Base-by-base conservation (phyloP, 2,113 vertebrate genomes). In the Tretioscincus oriximinensis region DNA sequence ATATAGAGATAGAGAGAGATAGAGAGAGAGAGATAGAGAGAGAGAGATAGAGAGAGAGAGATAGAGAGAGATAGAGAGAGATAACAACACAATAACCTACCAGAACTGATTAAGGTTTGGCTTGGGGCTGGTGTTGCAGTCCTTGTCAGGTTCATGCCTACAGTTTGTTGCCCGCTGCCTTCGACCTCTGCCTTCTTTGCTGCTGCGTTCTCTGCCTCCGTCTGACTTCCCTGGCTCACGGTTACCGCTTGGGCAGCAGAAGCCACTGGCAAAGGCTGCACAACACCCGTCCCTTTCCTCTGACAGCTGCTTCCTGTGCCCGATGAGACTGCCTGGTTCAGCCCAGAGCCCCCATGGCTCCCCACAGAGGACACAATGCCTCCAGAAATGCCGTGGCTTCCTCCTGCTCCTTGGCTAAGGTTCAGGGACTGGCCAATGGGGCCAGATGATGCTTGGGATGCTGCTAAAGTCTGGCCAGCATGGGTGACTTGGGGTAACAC, bases 81-180 rank as follows among this genome's bases (percentile, higher is more conserved):
- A n/a, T n/a, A n/a, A n/a, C n/a, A n/a, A n/a, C n/a, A n/a, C 51
- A 21, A 24, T 51, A 3, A 31, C 86, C 83, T 73, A 96, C 95
- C 95, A 83, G 95, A 96, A 73, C 95, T 96, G 73, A 96, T 96
- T 24, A 96, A 82, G 0, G 95, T 96, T 93, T 96, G 95, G 90
- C 95, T 96, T 74, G 95, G 95, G 4, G 95, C 95, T 41, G 95
- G 95, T 1, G 95, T 94, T 28, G 95, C 95, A 0, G 95, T 95
- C 83, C 95, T 92, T 2, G 95, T 96, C 88, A 96, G 85, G 86
- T 96, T 96, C 94, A 96, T 95, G 82, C 95, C 95, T 84, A 96
- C 95, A 0, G 80, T 95, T 84, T 95, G 95, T 87, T 94, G 95
- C 1, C 92, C 92, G 1, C 91, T n/a, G 0, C 86, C 88, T 10